A percentile compares a stretch with the other conserved stretches of the same genome.
phyloP scores from a whole-genome alignment of 2,888 invertebrate genomes.

The Suillia variegata region DNA sequence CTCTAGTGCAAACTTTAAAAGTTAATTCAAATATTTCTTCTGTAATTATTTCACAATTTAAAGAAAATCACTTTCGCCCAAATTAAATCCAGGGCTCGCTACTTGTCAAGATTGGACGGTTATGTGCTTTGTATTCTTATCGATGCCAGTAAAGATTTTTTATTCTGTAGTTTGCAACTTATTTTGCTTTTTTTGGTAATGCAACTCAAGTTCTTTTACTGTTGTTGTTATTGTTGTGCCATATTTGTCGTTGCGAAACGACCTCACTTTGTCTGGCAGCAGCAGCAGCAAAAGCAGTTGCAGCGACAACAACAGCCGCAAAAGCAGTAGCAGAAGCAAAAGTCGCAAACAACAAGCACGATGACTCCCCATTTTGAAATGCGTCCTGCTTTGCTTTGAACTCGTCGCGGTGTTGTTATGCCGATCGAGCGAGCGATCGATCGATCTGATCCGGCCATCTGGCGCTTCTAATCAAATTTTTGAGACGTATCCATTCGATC shows the following conservation, averaged over 20 bases:
- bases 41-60: too few species aligned
- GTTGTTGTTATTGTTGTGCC: conserved; percentile 7
- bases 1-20: too few species aligned
- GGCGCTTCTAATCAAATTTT: conserved; percentile 46
- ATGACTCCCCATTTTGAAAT: conserved; percentile 41
- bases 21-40: too few species aligned
- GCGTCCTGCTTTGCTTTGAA: conserved; percentile 30
- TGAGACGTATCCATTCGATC: conserved; percentile 36
- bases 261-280: conserved; percentile 7
- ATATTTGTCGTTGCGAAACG: conserved; percentile 11
- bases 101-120: too few species aligned
- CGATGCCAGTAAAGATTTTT: too few species aligned
- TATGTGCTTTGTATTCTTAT: too few species aligned
- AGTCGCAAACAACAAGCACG: conserved; percentile 36
- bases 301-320: conserved; percentile 17
- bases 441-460: conserved; percentile 31
- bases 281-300: neutral
- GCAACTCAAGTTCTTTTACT: conserved; percentile 6
- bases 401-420: neutral
- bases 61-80: too few species aligned
- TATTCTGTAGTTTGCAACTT: neutral
- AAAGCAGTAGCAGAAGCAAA: neutral
- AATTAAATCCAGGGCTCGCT: too few species aligned
- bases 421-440: too few species aligned
- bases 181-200: conserved; percentile 9